A percentile compares a stretch with the other conserved stretches of the same genome.
These are phyloP conservation scores for Automeris io DNA, from an alignment of 2,888 invertebrate genomes.

Conservation along the genomic window DNA sequence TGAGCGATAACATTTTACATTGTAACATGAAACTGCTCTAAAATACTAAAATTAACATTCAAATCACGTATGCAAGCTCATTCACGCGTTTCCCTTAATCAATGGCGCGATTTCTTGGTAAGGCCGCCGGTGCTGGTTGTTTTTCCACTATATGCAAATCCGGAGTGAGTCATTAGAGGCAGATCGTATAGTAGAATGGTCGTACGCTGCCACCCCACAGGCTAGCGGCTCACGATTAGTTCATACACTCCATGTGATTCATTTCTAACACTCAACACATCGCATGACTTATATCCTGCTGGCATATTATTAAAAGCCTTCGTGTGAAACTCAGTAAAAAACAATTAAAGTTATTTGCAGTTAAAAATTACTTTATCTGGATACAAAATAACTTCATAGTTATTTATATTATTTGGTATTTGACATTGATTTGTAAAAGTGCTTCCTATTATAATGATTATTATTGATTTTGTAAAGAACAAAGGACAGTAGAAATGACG, in stretches of 20 bases:
- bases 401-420: too few species aligned
- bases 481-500: too few species aligned
- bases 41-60: constrained; percentile 4
- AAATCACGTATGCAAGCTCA: constrained; percentile 17
- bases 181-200: constrained; percentile 32
- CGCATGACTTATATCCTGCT: constrained; percentile 9
- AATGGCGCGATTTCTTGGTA: constrained; percentile 33
- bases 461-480: too few species aligned
- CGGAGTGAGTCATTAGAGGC: constrained; percentile 46
- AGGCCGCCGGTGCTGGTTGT: constrained; percentile 30
- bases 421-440: too few species aligned
- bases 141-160: constrained; percentile 46
- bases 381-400: too few species aligned
- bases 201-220: constrained; percentile 22
- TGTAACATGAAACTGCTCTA: not conserved
- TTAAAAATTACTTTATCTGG: too few species aligned
- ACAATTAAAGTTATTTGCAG: too few species aligned
- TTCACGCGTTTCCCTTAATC: constrained; percentile 25
- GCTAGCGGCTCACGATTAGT: constrained; percentile 18
- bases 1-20: not conserved
- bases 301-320: constrained; percentile 4
- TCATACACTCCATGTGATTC: constrained; percentile 23
- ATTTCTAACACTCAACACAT: constrained; percentile 10
- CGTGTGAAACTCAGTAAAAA: not conserved
- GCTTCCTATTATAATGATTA: too few species aligned